Evolutionary conservation across 1,140 invertebrate genomes (phyloP).

Genomic region (Pollicipes pollicipes): DNA sequence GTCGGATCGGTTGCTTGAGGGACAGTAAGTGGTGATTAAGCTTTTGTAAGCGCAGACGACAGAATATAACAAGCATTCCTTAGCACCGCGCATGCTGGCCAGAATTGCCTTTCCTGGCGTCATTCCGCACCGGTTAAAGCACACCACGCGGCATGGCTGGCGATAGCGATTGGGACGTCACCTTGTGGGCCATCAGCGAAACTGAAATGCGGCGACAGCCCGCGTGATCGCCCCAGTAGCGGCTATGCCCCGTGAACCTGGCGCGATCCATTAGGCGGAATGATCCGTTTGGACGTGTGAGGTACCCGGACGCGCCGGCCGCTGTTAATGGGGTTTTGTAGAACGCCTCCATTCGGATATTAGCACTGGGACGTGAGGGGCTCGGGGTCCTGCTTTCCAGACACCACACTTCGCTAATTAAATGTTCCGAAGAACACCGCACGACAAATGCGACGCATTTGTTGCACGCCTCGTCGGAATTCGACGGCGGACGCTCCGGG

Average conservation of each 20-base stretch:
- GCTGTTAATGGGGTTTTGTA: background rate
- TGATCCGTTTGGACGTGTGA: background rate
- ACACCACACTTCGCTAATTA: background rate
- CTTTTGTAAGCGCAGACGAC: too few species aligned
- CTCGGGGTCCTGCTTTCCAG: background rate
- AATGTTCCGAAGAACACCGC: background rate
- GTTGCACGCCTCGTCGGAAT: too few species aligned
- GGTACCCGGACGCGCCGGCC: too few species aligned
- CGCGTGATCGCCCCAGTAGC: background rate
- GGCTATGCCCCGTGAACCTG: background rate
- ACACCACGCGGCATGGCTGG: too few species aligned
- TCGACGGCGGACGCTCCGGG: too few species aligned
- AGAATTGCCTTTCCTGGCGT: too few species aligned
- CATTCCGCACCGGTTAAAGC: too few species aligned
- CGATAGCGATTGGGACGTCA: background rate
- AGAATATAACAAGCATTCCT: too few species aligned
- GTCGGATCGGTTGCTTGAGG: too few species aligned
- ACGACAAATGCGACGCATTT: too few species aligned
- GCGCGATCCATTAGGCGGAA: background rate
- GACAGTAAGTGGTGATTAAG: too few species aligned
- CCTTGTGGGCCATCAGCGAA: background rate
- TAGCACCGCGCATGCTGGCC: too few species aligned
- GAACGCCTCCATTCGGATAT: background rate
- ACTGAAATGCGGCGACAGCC: background rate
- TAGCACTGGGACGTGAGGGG: background rate